Evolutionary conservation across 2,113 vertebrate genomes (phyloP), one percentile per base, ranked within the genome.

Genomic region (Hemicordylus capensis): DNA sequence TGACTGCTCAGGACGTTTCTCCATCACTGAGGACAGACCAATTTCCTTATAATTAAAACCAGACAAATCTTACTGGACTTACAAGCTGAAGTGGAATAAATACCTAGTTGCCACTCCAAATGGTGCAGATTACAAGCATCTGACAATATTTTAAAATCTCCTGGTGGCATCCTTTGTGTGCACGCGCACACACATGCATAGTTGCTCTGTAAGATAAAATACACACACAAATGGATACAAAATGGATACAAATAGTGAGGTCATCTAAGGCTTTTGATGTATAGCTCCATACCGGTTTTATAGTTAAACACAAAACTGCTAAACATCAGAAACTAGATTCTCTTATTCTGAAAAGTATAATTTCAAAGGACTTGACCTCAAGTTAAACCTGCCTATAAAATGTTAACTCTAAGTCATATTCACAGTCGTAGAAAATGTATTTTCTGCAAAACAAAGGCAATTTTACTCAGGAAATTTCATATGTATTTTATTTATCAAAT

Each of bases 1-100:
- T 88, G 72, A 24, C 34, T 93, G 28, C 31, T 88, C 69, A 70
- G 69, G 82, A 85, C 46, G 39, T 88, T 91, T 93, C 82, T 89
- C 80, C 90, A 80, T 77, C 78, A 37, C 31, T 9, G 75, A 73
- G 64, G 8, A 59, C 48, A 80, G 77, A 90, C 70, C 34, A 28
- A 20, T 34, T 1, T 82, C 87, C 46, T 89, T 73, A 79, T 85
- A 89, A 88, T 88, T 73, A 87, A 6, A 31, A 39, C 14, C 2
- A 12, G 42, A 15, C 12, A 77, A 61, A 51, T 4, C 76, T 86
- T 1, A 0, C n/a, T 56, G 78, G 64, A 10, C 74, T 91, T 89
- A 59, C 34, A 87, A 82, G 59, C 19, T 85, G 77, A 61, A 77
- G 42, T 81, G 72, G 87, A 85, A 89, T 78, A 88, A 86, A 51